phyloP scores from a whole-genome alignment of 2,113 vertebrate species.

The Panurus biarmicus region DNA sequence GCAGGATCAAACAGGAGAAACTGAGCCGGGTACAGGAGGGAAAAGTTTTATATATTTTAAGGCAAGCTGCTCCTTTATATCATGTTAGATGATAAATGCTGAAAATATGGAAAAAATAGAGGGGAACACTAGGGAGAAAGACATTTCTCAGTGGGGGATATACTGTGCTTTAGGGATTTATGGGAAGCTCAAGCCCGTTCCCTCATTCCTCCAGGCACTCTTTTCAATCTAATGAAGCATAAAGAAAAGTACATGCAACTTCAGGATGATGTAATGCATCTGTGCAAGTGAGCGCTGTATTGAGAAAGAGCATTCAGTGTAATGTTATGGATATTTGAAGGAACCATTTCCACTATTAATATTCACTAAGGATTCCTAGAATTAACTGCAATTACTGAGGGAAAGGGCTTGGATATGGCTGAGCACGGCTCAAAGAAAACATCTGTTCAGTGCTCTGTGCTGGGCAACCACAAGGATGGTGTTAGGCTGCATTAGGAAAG shows the following conservation, averaged over 20 bases:
- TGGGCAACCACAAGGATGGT: not conserved
- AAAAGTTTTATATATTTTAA: not conserved
- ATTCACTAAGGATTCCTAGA: conserved; percentile 45
- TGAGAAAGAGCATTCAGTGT: not conserved
- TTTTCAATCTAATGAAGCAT: conserved; percentile 5
- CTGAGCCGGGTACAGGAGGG: not conserved
- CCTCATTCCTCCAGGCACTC: not conserved
- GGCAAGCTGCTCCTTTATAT: not conserved
- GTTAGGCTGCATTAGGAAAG: not conserved
- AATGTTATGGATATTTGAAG: conserved; percentile 19
- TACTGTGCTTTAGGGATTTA: not conserved
- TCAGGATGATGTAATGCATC: conserved; percentile 40
- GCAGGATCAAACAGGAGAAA: not conserved
- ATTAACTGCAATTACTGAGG: conserved; percentile 49
- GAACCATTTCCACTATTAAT: conserved; percentile 38
- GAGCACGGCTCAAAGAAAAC: conserved; percentile 36
- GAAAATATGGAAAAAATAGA: not conserved
- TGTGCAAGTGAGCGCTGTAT: not conserved
- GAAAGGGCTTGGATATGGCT: conserved; percentile 2
- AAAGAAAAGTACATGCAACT: not conserved
- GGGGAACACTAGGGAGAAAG: not conserved
- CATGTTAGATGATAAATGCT: not conserved
- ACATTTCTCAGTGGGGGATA: not conserved
- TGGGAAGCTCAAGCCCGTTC: not conserved
- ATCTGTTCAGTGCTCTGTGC: conserved; percentile 10